A percentile compares a stretch with the other conserved stretches of the same genome.
Evolutionary conservation across 1,140 invertebrate species (phyloP).

Genomic region (Zophobas atratus): DNA sequence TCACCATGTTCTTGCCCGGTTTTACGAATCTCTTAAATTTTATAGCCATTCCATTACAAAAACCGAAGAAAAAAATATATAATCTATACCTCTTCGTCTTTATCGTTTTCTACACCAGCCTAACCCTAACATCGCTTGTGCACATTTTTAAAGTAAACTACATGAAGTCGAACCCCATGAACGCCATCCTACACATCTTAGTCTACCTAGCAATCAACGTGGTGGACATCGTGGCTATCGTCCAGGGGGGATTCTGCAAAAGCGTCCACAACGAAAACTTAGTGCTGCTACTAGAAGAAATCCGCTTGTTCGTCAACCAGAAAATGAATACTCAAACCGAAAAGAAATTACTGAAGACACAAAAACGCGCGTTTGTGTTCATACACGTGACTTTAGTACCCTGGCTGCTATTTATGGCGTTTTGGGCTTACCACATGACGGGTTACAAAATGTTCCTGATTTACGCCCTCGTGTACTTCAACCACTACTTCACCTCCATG

Average conservation of each 20-base stretch:
- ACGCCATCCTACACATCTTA: slow-evolving; percentile 1
- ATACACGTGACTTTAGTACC: slow-evolving; percentile 3
- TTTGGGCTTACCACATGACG: neutral
- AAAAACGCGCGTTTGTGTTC: slow-evolving; percentile 9
- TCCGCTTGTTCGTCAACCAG: neutral
- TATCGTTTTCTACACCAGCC: neutral
- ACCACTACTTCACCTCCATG: slow-evolving; percentile 9
- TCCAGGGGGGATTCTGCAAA: slow-evolving; percentile 11
- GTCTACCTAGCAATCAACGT: slow-evolving; percentile 20
- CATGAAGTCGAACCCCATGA: slow-evolving; percentile 2
- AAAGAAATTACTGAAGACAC: slow-evolving; percentile 1
- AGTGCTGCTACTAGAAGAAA: neutral
- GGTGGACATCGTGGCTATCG: neutral
- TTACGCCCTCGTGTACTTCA: slow-evolving; percentile 6
- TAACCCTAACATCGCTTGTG: slow-evolving; percentile 6
- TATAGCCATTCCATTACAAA: slow-evolving; percentile 9
- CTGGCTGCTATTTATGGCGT: slow-evolving; percentile 11
- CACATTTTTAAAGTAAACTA: slow-evolving; percentile 2
- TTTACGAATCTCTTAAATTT: slow-evolving; percentile 19
- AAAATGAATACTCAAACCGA: neutral
- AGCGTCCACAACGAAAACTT: neutral
- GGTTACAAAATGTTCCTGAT: neutral
- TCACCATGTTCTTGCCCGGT: neutral
- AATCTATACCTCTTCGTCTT: neutral
- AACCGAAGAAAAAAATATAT: neutral